phyloP scores from a whole-genome alignment of 2,113 vertebrate genomes.

The Daphoenositta chrysoptera region DNA sequence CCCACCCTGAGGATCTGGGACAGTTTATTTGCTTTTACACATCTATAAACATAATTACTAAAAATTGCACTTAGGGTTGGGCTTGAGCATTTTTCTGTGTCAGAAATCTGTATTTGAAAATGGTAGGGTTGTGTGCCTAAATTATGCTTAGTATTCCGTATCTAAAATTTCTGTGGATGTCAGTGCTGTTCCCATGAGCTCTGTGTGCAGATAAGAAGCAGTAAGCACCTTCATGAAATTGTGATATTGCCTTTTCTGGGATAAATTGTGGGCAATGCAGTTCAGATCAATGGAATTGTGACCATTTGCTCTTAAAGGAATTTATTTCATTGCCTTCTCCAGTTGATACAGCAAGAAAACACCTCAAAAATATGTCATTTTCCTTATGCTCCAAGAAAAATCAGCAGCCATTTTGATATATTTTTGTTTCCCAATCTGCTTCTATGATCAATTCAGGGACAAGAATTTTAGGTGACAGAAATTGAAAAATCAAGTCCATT shows the following conservation, averaged over 20 bases:
- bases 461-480: not conserved
- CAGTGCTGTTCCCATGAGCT: not conserved
- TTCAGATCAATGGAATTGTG: not conserved
- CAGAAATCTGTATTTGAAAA: not conserved
- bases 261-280: not conserved
- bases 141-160: not conserved
- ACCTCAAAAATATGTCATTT: not conserved
- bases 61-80: not conserved
- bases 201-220: not conserved
- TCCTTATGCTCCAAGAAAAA: not conserved
- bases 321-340: not conserved
- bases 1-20: not conserved
- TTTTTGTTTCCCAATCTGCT: not conserved
- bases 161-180: not conserved
- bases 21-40: not conserved
- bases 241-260: not conserved
- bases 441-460: not conserved
- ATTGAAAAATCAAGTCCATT: not conserved
- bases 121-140: not conserved
- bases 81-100: not conserved
- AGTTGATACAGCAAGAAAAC: not conserved
- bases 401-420: not conserved
- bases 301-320: not conserved
- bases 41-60: not conserved
- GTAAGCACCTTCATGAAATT: not conserved